Evolutionary conservation across 2,113 vertebrate species (phyloP), one percentile per base, ranked within the genome.

Genomic region (Fulica atra): DNA sequence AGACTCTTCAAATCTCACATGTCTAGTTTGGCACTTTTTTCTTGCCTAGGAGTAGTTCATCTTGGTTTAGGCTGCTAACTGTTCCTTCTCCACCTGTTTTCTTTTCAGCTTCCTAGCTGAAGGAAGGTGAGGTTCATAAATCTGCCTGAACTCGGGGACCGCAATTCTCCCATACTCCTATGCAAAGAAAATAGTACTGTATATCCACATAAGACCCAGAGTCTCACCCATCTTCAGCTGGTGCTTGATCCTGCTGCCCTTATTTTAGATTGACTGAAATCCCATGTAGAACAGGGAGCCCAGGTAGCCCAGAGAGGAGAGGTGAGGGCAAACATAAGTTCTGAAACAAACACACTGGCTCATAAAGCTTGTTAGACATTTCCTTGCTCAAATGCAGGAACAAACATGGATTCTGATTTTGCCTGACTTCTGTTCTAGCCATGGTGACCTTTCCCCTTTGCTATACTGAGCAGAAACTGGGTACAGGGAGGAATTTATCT

Each of bases 261-360:
- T 70, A 48, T 51, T 88, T 68, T 23, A 59, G 42, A 36, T 8
- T 8, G 17, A 42, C 13, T 71, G 36, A 76, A 61, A 26, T 7
- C 7, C 4, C 13, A 3, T 9, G 5, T 16, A 16, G 38, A 72
- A 4, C 5, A 14, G 3, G 10, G 1, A 42, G 10, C 33, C n/a
- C n/a, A n/a, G n/a, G n/a, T n/a, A 50, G 10, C 40, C 16, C 68
- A 53, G 86, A 71, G 35, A 33, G 42, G 31, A 53, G 36, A 44
- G 8, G 35, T 21, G 57, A 19, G 4, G 13, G 7, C 20, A 83
- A 69, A 26, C 33, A 28, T 10, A 42, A 24, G 13, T 31, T 57
- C 59, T 90, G 61, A 42, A 59, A 51, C 24, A 4, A 42, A 7
- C 16, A 7, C 29, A 1, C 8, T 14, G 46, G 33, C 28, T 65